Conservation (phyloP, 2,797 vertebrate species). For the Petrocephalus schoutedeni region DNA sequence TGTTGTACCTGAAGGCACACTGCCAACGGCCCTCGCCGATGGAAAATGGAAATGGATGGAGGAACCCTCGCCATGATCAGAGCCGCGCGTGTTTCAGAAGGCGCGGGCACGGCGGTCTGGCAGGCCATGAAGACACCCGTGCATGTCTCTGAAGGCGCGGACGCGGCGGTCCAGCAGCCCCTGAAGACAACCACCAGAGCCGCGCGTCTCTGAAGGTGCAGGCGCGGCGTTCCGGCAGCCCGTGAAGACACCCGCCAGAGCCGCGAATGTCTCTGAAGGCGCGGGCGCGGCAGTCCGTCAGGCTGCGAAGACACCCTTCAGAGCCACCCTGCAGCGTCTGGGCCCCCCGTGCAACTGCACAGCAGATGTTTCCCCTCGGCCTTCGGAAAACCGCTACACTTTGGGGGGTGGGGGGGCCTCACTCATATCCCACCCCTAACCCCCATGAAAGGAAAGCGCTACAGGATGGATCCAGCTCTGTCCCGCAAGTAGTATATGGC, state of each 20-base stretch:
- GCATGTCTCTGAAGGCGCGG: background rate
- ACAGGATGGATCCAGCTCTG: slow-evolving; percentile 31
- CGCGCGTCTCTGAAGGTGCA: no score
- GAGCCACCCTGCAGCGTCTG: slow-evolving; percentile 47
- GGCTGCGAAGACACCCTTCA: background rate
- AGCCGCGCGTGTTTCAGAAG: background rate
- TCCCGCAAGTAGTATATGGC: background rate
- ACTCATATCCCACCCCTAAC: slow-evolving; percentile 32
- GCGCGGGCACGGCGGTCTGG: slow-evolving; percentile 47
- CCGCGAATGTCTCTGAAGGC: no score
- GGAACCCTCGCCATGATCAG: no score
- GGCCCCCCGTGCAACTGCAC: slow-evolving; percentile 60
- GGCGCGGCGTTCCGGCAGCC: slow-evolving; percentile 49
- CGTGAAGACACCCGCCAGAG: background rate
- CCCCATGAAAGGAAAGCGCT: slow-evolving; percentile 22
- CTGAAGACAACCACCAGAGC: background rate
- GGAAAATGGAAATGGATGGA: background rate
- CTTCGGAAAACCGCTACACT: slow-evolving; percentile 43
- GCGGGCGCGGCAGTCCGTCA: slow-evolving; percentile 50
- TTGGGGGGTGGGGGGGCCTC: slow-evolving; percentile 43
- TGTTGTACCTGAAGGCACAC: background rate
- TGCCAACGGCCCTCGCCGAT: no score
- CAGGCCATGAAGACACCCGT: background rate
- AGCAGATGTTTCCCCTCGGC: slow-evolving; percentile 62
- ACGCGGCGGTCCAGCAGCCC: slow-evolving; percentile 47